Evolutionary conservation across 2,113 vertebrate species (phyloP).

Genomic region (Sapayoa aenigma): DNA sequence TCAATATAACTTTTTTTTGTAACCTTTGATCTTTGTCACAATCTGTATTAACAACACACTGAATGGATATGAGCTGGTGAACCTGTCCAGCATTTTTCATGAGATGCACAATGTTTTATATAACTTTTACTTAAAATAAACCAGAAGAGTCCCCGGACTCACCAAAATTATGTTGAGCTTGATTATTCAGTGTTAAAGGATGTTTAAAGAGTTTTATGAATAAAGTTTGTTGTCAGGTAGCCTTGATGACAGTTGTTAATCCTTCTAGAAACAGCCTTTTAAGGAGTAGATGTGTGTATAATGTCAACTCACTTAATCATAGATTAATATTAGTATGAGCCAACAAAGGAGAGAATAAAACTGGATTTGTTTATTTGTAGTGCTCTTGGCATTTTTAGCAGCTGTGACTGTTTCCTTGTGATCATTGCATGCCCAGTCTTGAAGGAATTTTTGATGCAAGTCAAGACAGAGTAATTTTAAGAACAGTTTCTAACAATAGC

Average conservation of each 20-base stretch:
- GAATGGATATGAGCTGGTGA: not conserved
- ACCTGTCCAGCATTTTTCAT: not conserved
- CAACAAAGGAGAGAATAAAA: not conserved
- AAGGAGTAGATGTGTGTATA: not conserved
- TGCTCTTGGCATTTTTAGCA: constrained; percentile 62
- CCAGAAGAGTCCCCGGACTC: not conserved
- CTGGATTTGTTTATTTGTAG: constrained; percentile 39
- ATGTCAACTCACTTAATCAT: not conserved
- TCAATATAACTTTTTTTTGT: not conserved
- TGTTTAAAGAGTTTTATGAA: not conserved
- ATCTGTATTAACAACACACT: not conserved
- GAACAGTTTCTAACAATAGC: constrained; percentile 15
- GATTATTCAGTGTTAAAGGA: not conserved
- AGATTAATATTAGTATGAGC: constrained; percentile 23
- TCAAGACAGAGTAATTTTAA: constrained; percentile 38
- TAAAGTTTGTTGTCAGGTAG: not conserved
- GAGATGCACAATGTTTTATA: not conserved
- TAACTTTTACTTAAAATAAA: not conserved
- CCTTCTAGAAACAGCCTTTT: not conserved
- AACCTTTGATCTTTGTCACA: not conserved
- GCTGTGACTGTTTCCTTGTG: constrained; percentile 44
- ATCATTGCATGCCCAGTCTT: constrained; percentile 35
- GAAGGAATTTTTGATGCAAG: constrained; percentile 55
- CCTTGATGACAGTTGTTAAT: not conserved
- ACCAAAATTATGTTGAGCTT: not conserved